Conservation (phyloP, 2,113 vertebrate genomes). For the Oryzias javanicus region DNA sequence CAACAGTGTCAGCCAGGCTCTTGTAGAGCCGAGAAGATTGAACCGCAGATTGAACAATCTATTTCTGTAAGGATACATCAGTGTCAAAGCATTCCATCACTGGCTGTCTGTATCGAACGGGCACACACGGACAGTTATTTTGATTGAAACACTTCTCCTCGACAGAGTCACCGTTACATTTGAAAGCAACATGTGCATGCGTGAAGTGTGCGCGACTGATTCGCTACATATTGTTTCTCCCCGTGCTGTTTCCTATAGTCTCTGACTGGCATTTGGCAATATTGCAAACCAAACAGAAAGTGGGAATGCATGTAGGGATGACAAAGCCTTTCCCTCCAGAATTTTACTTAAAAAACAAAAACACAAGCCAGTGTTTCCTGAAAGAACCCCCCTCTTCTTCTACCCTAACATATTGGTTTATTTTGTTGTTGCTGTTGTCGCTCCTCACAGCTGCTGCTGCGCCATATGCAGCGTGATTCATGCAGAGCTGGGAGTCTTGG, state of each 20-base stretch:
- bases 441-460: conserved; percentile 25
- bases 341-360: conserved; percentile 15
- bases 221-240: conserved; percentile 23
- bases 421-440: conserved; percentile 18
- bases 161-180: conserved; percentile 46
- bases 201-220: background rate
- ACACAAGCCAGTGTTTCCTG: conserved; percentile 1
- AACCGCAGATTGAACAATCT: conserved; percentile 74
- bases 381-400: conserved; percentile 10
- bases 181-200: conserved; percentile 21
- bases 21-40: conserved; percentile 63
- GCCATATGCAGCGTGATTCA: conserved; percentile 42
- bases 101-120: conserved; percentile 43
- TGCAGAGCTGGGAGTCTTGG: conserved; percentile 29
- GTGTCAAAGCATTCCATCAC: conserved; percentile 70
- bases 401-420: conserved; percentile 5
- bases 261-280: conserved; percentile 31
- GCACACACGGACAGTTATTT: conserved; percentile 50
- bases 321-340: conserved; percentile 3
- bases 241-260: conserved; percentile 26
- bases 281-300: background rate
- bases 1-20: conserved; percentile 61
- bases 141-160: conserved; percentile 65
- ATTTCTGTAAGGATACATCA: conserved; percentile 75
- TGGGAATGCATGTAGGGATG: background rate